Evolutionary conservation across 2,113 vertebrate genomes (phyloP).

Genomic region (Rattus rattus): DNA sequence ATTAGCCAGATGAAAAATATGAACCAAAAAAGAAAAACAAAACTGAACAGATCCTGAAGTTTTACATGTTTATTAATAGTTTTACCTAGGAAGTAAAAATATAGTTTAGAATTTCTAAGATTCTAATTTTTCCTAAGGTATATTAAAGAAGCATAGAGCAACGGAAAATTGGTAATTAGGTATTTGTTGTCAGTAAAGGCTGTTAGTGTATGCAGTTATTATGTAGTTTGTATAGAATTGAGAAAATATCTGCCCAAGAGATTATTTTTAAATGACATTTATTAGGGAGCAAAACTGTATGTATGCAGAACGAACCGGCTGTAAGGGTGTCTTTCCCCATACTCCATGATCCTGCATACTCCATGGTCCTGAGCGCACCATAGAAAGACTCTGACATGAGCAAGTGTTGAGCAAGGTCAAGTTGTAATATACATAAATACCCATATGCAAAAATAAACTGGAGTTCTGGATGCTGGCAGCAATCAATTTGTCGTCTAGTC

Average conservation of each 20-base stretch:
- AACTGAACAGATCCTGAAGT: not conserved
- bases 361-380: not conserved
- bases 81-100: not conserved
- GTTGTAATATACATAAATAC: not conserved
- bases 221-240: not conserved
- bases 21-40: not conserved
- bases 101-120: slow-evolving; percentile 11
- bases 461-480: not conserved
- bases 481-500: not conserved
- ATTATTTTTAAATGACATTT: not conserved
- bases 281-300: not conserved
- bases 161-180: not conserved
- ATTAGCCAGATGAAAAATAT: not conserved
- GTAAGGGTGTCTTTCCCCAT: not conserved
- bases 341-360: not conserved
- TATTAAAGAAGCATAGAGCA: not conserved
- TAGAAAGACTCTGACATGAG: not conserved
- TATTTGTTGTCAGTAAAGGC: not conserved
- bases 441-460: not conserved
- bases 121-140: not conserved
- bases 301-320: not conserved
- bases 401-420: not conserved
- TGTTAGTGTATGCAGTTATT: not conserved
- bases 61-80: not conserved
- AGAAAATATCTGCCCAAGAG: not conserved